Evolutionary conservation across 2,888 invertebrate genomes (phyloP).

Genomic region (Alcis repandata): DNA sequence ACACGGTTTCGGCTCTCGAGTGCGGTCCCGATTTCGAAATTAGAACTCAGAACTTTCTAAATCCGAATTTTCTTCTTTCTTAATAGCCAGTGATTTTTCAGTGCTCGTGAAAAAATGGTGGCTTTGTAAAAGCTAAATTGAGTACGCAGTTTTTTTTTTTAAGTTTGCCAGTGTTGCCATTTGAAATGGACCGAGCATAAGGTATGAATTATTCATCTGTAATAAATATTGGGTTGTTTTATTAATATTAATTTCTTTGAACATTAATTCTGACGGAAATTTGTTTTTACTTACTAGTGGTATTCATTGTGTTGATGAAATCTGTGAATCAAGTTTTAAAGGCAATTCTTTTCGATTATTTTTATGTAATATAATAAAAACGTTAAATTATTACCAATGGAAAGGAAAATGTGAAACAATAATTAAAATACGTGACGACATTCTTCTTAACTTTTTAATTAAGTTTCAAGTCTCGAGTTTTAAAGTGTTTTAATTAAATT

Average conservation of each 20-base stretch:
- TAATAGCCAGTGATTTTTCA: slow-evolving; percentile 23
- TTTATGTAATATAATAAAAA: too few species aligned
- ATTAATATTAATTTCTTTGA: slow-evolving; percentile 1
- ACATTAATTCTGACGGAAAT: neutral
- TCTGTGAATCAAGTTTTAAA: neutral
- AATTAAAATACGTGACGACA: slow-evolving; percentile 45
- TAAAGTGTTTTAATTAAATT: slow-evolving; percentile 41
- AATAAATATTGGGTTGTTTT: slow-evolving; percentile 1
- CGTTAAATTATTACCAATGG: neutral
- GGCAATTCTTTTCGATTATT: too few species aligned
- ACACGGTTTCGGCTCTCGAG: slow-evolving; percentile 57
- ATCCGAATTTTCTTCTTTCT: slow-evolving; percentile 19
- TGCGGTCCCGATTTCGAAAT: slow-evolving; percentile 47
- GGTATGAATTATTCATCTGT: slow-evolving; percentile 22
- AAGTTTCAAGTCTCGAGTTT: slow-evolving; percentile 22
- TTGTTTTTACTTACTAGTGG: too few species aligned
- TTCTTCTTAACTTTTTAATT: slow-evolving; percentile 29
- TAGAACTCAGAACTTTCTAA: slow-evolving; percentile 40
- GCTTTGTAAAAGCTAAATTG: slow-evolving; percentile 9
- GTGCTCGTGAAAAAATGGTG: slow-evolving; percentile 34
- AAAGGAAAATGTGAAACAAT: slow-evolving; percentile 34
- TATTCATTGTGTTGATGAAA: neutral
- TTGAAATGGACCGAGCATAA: slow-evolving; percentile 17
- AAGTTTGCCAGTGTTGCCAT: neutral
- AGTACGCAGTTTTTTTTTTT: slow-evolving; percentile 7